A percentile compares a stretch with the other conserved stretches of the same genome.
Evolutionary conservation across 2,113 vertebrate genomes (phyloP).

Genomic region (Scalopus aquaticus): DNA sequence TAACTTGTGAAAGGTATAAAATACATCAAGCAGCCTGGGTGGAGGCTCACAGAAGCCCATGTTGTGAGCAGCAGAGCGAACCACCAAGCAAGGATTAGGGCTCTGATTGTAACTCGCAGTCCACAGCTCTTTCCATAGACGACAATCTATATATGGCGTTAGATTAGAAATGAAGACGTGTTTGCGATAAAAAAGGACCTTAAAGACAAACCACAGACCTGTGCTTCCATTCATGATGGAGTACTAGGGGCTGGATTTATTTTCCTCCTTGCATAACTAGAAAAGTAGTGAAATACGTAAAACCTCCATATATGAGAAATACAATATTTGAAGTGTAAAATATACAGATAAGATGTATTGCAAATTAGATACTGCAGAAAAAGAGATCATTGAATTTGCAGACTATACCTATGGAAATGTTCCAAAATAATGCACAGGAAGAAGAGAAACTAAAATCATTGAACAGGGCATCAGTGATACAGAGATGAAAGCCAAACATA

Average conservation of each 20-base stretch:
- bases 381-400: neutral
- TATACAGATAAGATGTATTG: neutral
- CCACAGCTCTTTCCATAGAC: neutral
- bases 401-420: neutral
- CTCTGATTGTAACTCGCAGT: neutral
- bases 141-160: neutral
- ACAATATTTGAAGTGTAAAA: constrained; percentile 6
- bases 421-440: neutral
- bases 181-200: neutral
- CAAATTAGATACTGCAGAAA: neutral
- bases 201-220: neutral
- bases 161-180: neutral
- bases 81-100: neutral
- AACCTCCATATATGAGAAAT: constrained; percentile 19
- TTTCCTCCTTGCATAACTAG: neutral
- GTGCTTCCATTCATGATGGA: neutral
- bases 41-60: neutral
- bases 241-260: neutral
- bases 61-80: neutral
- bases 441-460: neutral
- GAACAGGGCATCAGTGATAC: neutral
- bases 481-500: neutral
- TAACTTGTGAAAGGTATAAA: neutral
- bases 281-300: neutral
- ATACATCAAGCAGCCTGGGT: neutral